Percentiles rank a stretch among this genome's conserved stretches.
Conservation (phyloP, 2,797 vertebrate species). For the Hydrophis major region DNA sequence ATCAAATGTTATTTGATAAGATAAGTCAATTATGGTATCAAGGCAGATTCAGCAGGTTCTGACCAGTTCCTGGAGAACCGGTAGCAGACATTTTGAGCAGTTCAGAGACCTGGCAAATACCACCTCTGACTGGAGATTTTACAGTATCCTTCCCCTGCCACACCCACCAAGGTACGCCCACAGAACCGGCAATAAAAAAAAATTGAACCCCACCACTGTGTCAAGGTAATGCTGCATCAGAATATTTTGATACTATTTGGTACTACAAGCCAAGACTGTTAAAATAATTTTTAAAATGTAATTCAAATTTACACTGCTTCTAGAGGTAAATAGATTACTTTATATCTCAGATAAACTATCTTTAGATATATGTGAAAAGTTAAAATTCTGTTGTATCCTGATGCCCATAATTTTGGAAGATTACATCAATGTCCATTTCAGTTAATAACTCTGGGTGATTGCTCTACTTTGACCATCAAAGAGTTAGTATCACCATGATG, state of each 20-base stretch:
- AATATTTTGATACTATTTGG: constrained; percentile 28
- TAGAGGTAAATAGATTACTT: constrained; percentile 8
- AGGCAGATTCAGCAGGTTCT: neutral
- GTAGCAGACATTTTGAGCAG: too few relatives aligned
- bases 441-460: neutral
- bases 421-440: neutral
- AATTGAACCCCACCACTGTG: too few relatives aligned
- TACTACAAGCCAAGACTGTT: neutral
- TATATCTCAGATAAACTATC: neutral
- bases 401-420: neutral
- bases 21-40: constrained; percentile 39
- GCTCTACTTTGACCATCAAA: neutral
- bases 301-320: constrained; percentile 17
- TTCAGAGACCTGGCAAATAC: too few relatives aligned
- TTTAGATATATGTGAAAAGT: neutral
- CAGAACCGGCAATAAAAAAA: too few relatives aligned
- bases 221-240: constrained; percentile 32
- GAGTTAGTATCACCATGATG: neutral
- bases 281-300: constrained; percentile 31
- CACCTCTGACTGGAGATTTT: too few relatives aligned
- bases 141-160: too few relatives aligned
- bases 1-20: constrained; percentile 60
- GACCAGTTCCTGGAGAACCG: too few relatives aligned
- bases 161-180: too few relatives aligned
- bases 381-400: neutral